phyloP scores from a whole-genome alignment of 2,113 vertebrate genomes.

The Calidris pygmaea region DNA sequence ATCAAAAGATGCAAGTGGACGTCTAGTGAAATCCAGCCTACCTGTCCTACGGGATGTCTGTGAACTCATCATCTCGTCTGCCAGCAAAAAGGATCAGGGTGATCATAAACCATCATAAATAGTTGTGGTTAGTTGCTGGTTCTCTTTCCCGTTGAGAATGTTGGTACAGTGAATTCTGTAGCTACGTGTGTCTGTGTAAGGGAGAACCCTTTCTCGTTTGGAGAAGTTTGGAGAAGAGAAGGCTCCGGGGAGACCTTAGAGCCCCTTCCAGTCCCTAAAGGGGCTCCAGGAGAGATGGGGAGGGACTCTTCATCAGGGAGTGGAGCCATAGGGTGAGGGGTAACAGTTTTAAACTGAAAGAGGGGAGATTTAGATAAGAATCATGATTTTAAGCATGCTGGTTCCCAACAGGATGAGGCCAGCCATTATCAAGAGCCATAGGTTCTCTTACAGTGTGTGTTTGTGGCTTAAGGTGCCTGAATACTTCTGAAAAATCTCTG shows the following conservation, averaged over 20 bases:
- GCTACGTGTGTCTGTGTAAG: background rate
- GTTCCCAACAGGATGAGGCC: background rate
- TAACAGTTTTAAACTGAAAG: too few relatives aligned
- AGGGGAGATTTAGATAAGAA: too few relatives aligned
- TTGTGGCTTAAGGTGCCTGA: background rate
- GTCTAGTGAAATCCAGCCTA: background rate
- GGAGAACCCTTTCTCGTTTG: background rate
- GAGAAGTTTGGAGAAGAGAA: background rate
- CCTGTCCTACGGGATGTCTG: accelerated
- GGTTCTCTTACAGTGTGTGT: background rate
- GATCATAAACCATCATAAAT: background rate
- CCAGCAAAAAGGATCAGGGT: background rate
- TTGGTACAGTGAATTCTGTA: background rate
- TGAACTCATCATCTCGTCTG: background rate
- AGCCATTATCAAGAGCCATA: background rate
- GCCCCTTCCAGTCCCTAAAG: too few relatives aligned
- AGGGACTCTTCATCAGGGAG: too few relatives aligned
- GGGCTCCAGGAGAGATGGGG: too few relatives aligned
- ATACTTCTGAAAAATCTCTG: background rate
- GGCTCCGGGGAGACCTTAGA: too few relatives aligned
- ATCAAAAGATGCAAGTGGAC: background rate
- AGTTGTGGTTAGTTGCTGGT: background rate
- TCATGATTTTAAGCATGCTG: background rate
- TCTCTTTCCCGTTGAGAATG: background rate
- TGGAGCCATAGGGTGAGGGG: too few relatives aligned